These are phyloP conservation scores for Sapajus apella DNA, from an alignment of 2,113 vertebrate genomes.

Conservation along the genomic window DNA sequence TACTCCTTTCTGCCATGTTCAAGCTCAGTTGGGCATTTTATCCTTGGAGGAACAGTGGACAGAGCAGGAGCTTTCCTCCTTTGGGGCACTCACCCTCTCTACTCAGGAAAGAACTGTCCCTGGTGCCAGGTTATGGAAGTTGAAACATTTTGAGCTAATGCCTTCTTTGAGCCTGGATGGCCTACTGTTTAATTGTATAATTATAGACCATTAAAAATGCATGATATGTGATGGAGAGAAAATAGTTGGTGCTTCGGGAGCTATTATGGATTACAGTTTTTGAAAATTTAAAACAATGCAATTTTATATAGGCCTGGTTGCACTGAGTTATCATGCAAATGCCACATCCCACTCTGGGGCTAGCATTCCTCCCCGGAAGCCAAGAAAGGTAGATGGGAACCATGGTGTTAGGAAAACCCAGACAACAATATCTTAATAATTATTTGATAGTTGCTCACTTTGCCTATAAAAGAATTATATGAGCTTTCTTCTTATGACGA, in stretches of 20 bases:
- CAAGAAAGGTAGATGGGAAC: neutral
- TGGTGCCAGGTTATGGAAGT: constrained; percentile 25
- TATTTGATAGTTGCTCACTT: neutral
- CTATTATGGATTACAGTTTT: constrained; percentile 72
- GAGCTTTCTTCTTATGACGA: neutral
- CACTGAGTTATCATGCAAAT: neutral
- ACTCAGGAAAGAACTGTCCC: neutral
- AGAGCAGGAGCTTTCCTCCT: neutral
- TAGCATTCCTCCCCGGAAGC: neutral
- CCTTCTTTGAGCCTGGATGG: neutral
- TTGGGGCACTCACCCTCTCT: neutral
- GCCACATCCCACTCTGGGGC: neutral
- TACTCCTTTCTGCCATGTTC: neutral
- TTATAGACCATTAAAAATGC: constrained; percentile 73
- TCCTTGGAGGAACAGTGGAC: neutral
- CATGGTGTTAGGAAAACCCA: neutral
- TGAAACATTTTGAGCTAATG: constrained; percentile 49
- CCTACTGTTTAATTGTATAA: constrained; percentile 67
- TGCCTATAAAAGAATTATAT: neutral
- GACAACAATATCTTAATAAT: neutral
- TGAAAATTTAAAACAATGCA: constrained; percentile 69
- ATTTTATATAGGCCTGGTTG: constrained; percentile 40
- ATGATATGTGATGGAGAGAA: constrained; percentile 61
- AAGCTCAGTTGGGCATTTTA: neutral
- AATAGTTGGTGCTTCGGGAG: constrained; percentile 70